Conservation (phyloP, 1,140 invertebrate genomes). For the Lysiphlebus fabarum region DNA sequence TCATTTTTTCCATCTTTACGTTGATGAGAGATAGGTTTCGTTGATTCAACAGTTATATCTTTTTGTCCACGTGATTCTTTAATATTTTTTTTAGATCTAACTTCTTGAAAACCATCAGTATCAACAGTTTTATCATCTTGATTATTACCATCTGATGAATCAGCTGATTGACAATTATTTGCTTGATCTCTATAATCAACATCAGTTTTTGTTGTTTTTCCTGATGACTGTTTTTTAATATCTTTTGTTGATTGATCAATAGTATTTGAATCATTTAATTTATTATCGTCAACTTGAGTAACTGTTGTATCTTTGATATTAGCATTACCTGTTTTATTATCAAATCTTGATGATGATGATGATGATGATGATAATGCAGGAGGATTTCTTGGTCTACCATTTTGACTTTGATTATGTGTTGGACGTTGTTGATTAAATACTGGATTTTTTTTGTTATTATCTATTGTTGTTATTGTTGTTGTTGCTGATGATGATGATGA, state of each 20-base stretch:
- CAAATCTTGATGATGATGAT: constrained; percentile 28
- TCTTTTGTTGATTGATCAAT: constrained; percentile 61
- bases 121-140: constrained; percentile 47
- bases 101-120: constrained; percentile 83
- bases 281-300: constrained; percentile 61
- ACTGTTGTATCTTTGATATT: constrained; percentile 53
- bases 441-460: constrained; percentile 38
- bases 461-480: constrained; percentile 50
- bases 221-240: constrained; percentile 54
- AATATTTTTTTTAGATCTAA: constrained; percentile 75
- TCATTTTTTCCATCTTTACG: constrained; percentile 38
- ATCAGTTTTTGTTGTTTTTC: constrained; percentile 32
- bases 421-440: constrained; percentile 38
- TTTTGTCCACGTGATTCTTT: constrained; percentile 60
- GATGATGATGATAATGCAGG: constrained; percentile 33
- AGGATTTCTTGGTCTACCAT: constrained; percentile 45
- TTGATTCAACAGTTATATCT: constrained; percentile 52
- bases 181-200: constrained; percentile 55
- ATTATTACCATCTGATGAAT: constrained; percentile 35
- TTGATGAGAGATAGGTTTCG: neutral
- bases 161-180: constrained; percentile 41
- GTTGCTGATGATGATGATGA: constrained; percentile 37
- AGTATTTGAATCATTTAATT: constrained; percentile 58
- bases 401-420: constrained; percentile 42
- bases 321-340: neutral